Conservation (phyloP, 2,797 vertebrate species). For the Amblyopsis hoosieri region DNA sequence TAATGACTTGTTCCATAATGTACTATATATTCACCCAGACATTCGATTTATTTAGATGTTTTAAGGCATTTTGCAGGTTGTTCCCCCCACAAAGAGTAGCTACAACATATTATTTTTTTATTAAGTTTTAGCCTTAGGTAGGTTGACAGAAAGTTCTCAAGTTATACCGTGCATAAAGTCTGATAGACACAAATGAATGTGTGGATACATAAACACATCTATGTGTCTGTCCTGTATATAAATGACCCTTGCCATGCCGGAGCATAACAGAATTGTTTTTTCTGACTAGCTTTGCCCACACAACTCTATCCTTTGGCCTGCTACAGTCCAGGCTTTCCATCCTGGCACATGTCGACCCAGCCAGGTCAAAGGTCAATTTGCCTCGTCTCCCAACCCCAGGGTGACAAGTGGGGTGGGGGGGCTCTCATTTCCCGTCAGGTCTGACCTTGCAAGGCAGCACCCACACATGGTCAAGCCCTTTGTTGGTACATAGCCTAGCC, state of each 20-base stretch:
- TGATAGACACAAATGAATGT: no score
- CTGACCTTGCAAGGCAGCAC: constrained; percentile 57
- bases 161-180: no score
- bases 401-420: constrained; percentile 38
- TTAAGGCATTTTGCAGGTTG: no score
- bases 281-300: constrained; percentile 27
- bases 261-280: constrained; percentile 6
- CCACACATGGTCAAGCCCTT: constrained; percentile 49
- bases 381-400: constrained; percentile 34
- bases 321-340: constrained; percentile 25
- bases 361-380: constrained; percentile 58
- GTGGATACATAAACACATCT: no score
- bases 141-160: no score
- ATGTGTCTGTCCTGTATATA: neutral
- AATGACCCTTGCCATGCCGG: neutral
- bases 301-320: constrained; percentile 41
- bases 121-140: no score
- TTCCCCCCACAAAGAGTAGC: no score
- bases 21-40: no score
- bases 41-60: no score
- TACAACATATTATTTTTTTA: no score
- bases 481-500: constrained; percentile 41
- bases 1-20: no score
- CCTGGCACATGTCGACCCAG: constrained; percentile 43
- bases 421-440: constrained; percentile 49